phyloP scores from a whole-genome alignment of 2,113 vertebrate genomes.

The Hoplias malabaricus region DNA sequence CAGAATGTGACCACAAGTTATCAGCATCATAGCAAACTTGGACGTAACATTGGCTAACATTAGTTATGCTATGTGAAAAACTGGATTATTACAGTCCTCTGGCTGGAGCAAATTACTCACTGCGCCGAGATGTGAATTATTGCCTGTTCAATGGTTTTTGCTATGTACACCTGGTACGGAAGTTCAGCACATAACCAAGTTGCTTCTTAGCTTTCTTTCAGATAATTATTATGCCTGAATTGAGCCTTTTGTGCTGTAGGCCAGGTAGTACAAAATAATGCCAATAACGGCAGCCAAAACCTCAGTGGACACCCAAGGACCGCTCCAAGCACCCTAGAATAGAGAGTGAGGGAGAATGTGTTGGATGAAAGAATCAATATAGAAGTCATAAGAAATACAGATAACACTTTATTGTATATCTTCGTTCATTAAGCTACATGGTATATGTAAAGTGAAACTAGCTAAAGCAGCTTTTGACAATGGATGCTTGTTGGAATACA shows the following conservation, averaged over 20 bases:
- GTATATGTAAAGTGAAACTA: no score
- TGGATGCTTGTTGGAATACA: no score
- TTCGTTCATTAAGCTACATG: no score
- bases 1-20: conserved; percentile 20
- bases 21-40: background rate
- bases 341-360: background rate
- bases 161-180: background rate
- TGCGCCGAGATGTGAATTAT: background rate
- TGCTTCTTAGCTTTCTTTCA: no score
- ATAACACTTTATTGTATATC: no score
- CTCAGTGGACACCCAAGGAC: conserved; percentile 90
- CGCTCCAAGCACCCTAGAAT: conserved; percentile 83
- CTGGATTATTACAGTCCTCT: background rate
- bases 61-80: background rate
- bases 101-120: background rate
- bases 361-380: background rate
- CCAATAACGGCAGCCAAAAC: conserved; percentile 84
- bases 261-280: conserved; percentile 83
- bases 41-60: background rate
- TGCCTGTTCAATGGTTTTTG: background rate
- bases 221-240: conserved; percentile 88
- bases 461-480: no score
- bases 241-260: conserved; percentile 84
- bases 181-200: background rate
- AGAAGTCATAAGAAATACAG: background rate